Base-by-base conservation (phyloP, 1,140 invertebrate species). In the Neodiprion pinetum region DNA sequence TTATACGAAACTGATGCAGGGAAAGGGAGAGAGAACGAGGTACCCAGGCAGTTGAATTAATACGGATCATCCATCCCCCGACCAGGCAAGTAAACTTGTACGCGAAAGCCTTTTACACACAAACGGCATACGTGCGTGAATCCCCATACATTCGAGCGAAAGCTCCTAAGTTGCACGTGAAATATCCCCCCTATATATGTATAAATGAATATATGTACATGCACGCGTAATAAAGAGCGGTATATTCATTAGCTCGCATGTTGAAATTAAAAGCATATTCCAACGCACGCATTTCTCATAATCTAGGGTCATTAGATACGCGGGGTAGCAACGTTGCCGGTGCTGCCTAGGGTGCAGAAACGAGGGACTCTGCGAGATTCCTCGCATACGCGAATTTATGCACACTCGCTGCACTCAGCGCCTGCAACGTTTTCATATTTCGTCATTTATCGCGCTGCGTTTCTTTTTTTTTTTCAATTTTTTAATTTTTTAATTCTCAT, bases 201-300 rank as follows among this genome's bases (percentile, higher is more conserved):
- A 14, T 61, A 3, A 21, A 21, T 1, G 17, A 21, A 21, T 17
- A 61, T 61, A 9, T 14, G 11, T 61, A 61, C 9, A 61, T 61
- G 11, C n/a, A 61, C 53, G 28, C 53, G 53, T 61, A 61, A 61
- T 61, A 61, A 61, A 61, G 53, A 61, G 53, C 53, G 53, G 53
- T 61, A 61, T 61, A 61, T 61, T 61, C 53, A 61, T 61, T 61
- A 61, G 53, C 53, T 40, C 1, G 53, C 53, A 17, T 4, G 53
- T 61, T 61, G 5, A 61, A 61, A 61, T 61, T 61, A 61, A 61
- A 61, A 61, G 53, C 53, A 61, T 61, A 61, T 61, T 61, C 53
- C 53, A 61, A 61, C 53, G 53, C n/a, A 61, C 53, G 53, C 53
- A 61, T 61, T 61, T 61, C 53, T 61, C 53, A 61, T 61, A 61